Conservation (phyloP, 2,113 vertebrate genomes). For the Raja brachyura region DNA sequence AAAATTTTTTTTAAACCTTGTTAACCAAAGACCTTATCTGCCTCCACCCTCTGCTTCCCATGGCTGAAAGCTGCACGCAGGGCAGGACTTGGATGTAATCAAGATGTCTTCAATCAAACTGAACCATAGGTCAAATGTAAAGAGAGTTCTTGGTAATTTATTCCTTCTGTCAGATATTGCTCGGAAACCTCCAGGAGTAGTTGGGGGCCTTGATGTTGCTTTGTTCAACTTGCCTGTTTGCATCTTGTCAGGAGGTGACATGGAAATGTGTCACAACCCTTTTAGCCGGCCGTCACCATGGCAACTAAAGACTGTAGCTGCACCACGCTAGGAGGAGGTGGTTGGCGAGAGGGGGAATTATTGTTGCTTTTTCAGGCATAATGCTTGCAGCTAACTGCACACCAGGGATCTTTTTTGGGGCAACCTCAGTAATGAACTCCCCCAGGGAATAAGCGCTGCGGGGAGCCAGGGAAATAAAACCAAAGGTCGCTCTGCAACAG, state of each 20-base stretch:
- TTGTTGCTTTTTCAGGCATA: background rate
- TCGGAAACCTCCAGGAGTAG: constrained; percentile 3
- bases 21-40: background rate
- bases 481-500: background rate
- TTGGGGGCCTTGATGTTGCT: background rate
- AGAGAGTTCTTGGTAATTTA: constrained; percentile 1
- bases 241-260: constrained; percentile 3
- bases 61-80: background rate
- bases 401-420: background rate
- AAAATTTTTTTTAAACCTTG: background rate
- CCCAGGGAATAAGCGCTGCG: background rate
- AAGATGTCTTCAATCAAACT: background rate
- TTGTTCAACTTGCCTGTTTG: background rate
- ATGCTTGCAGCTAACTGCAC: background rate
- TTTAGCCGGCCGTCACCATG: constrained; percentile 16
- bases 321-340: background rate
- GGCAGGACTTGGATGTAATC: background rate
- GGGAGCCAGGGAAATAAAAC: background rate
- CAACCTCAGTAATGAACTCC: background rate
- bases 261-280: constrained; percentile 23
- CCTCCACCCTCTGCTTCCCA: background rate
- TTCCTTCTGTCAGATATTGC: background rate
- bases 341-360: background rate
- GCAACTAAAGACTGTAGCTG: background rate
- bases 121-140: constrained; percentile 5